These are phyloP conservation scores for Drosophila kurseongensis DNA, from an alignment of 1,140 invertebrate genomes.

Conservation along the genomic window DNA sequence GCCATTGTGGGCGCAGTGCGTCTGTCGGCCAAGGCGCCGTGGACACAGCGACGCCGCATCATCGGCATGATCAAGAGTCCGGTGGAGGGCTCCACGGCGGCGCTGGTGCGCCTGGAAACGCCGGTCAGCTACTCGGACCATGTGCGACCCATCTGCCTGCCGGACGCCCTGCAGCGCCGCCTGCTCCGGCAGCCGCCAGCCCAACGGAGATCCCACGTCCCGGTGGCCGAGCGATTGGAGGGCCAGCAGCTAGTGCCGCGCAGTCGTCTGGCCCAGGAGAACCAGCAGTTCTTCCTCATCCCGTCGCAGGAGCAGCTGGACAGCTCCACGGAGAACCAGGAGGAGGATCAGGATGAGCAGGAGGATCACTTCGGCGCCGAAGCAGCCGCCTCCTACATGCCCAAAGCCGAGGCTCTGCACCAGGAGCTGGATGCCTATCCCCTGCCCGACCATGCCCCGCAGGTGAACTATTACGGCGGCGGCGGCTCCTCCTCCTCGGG, in stretches of 20 bases:
- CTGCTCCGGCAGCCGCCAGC: constrained; percentile 58
- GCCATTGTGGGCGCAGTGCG: constrained; percentile 91
- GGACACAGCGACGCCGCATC: constrained; percentile 94
- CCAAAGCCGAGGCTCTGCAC: constrained; percentile 72
- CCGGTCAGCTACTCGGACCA: constrained; percentile 92
- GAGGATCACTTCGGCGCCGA: constrained; percentile 18
- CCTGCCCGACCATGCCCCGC: constrained; percentile 69
- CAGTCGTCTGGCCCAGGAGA: constrained; percentile 64
- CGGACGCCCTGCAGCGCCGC: constrained; percentile 84
- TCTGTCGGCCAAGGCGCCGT: constrained; percentile 91
- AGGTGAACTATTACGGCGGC: constrained; percentile 69
- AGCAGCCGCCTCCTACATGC: constrained; percentile 68
- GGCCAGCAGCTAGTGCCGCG: constrained; percentile 56
- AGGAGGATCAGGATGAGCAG: constrained; percentile 34
- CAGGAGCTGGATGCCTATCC: constrained; percentile 69
- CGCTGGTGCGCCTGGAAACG: constrained; percentile 91
- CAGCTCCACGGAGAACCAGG: constrained; percentile 29
- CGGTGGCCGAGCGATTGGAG: constrained; percentile 74
- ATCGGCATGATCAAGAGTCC: constrained; percentile 94
- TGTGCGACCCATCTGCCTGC: constrained; percentile 92
- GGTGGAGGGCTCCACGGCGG: constrained; percentile 93
- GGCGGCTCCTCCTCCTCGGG: constrained; percentile 3
- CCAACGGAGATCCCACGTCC: constrained; percentile 67
- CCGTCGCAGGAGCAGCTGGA: constrained; percentile 56
- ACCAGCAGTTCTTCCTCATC: constrained; percentile 78